These are phyloP conservation scores for Vireo altiloquus DNA, from an alignment of 2,113 vertebrate genomes.

Conservation along the genomic window DNA sequence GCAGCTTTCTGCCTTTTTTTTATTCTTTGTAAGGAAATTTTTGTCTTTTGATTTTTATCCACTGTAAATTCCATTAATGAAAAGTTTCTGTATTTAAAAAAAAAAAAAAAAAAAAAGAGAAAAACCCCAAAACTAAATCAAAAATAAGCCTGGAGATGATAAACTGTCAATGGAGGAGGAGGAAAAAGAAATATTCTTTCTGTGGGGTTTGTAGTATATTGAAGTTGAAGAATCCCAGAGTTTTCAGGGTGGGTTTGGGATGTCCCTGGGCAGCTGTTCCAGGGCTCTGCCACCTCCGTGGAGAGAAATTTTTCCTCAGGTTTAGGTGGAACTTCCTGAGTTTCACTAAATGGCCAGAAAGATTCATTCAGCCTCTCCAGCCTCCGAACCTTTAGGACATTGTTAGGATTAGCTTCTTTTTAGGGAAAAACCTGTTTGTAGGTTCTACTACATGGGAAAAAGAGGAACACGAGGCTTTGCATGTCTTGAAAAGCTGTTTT, in stretches of 20 bases:
- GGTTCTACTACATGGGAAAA: neutral
- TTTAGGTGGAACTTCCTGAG: neutral
- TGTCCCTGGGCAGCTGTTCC: neutral
- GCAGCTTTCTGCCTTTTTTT: neutral
- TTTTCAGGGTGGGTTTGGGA: neutral
- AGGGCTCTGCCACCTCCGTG: neutral
- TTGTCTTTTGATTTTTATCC: neutral
- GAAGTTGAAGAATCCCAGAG: neutral
- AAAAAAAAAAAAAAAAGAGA: too few species aligned
- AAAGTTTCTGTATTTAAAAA: neutral
- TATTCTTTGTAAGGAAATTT: neutral
- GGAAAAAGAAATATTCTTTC: neutral
- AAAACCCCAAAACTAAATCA: neutral
- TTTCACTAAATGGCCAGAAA: neutral
- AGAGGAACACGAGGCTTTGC: neutral
- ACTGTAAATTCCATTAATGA: neutral
- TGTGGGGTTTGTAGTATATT: neutral
- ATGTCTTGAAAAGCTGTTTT: neutral
- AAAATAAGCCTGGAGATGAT: neutral
- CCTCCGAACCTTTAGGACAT: neutral
- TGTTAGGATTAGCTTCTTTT: neutral
- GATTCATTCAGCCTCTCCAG: neutral
- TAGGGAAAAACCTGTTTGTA: neutral
- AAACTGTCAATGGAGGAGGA: neutral
- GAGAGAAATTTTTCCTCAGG: neutral